Percentiles rank a stretch among this genome's conserved stretches.
phyloP scores from a whole-genome alignment of 2,113 vertebrate genomes.

The Microcebus griseorufus region DNA sequence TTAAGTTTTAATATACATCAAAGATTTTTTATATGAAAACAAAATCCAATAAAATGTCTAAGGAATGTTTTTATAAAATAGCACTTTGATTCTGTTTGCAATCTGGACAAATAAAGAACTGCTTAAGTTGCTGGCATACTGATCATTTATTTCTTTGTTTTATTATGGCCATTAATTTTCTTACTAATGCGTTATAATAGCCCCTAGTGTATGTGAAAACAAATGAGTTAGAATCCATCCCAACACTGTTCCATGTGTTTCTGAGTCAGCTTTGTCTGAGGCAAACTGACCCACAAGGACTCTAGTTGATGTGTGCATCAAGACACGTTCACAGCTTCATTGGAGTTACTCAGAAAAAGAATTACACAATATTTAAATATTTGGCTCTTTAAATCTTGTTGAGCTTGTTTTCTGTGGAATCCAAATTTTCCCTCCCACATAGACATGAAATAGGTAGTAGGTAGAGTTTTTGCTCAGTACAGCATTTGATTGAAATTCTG shows the following conservation, averaged over 20 bases:
- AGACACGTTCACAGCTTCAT: slow-evolving; percentile 52
- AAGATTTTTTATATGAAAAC: slow-evolving; percentile 67
- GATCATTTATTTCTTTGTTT: slow-evolving; percentile 71
- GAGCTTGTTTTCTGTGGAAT: slow-evolving; percentile 18
- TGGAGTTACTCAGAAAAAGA: slow-evolving; percentile 74
- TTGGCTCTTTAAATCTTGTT: slow-evolving; percentile 22
- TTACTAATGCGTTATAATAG: slow-evolving; percentile 65
- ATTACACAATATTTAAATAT: slow-evolving; percentile 59
- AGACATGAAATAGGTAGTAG: neutral
- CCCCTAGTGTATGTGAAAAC: slow-evolving; percentile 54
- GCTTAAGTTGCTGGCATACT: slow-evolving; percentile 55
- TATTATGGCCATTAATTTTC: slow-evolving; percentile 69
- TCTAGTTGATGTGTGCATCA: slow-evolving; percentile 31
- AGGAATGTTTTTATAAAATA: slow-evolving; percentile 58
- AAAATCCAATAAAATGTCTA: slow-evolving; percentile 56
- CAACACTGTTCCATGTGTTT: neutral
- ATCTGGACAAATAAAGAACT: slow-evolving; percentile 39
- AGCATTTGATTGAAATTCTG: slow-evolving; percentile 18
- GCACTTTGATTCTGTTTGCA: slow-evolving; percentile 51
- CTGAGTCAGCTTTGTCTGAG: slow-evolving; percentile 58
- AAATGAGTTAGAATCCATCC: slow-evolving; percentile 49
- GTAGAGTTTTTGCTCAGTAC: neutral
- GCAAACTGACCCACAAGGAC: slow-evolving; percentile 51
- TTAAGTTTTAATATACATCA: slow-evolving; percentile 69
- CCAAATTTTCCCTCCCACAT: slow-evolving; percentile 2